Evolutionary conservation across 64 coral and sea anemone species (phyloP), one percentile per base, ranked within the genome.

Genomic region (Montipora capricornis): DNA sequence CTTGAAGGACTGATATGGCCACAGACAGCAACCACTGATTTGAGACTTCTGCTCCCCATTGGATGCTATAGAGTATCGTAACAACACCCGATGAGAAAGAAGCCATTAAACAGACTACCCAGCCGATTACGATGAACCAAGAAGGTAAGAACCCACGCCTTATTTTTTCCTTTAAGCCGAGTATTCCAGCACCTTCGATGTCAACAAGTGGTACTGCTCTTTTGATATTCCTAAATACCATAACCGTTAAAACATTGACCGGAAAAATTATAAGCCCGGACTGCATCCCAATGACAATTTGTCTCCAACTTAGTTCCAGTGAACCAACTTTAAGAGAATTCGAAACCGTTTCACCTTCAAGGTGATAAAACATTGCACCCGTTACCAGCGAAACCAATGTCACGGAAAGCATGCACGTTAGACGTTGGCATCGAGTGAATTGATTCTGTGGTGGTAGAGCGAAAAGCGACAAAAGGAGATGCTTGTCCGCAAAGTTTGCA

Each of bases 281-380:
- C 46, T 97, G 95, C 11, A 97, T 51, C n/a, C 95, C 95, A 44
- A 97, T 91, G 20, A 93, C 81, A 45, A 92, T 92, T 81, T 94
- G 87, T 8, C 69, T 84, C 22, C 91, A 87, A 13, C 78, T 94
- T 0, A 97, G 74, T 46, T 97, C 84, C 47, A 97, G 20, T 14
- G 95, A 92, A 15, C 95, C 95, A 64, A 97, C 45, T 13, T 90
- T 49, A 76, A 97, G 82, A 29, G 92, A 89, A 49, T 50, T 46
- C 12, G 87, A 70, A 5, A 37, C 76, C 24, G 49, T 20, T 44
- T 75, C n/a, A 7, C 77, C 69, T 47, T 90, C 78, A 48, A 89
- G 26, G 45, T 82, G 68, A 59, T 94, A 97, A 48, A 97, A 97
- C 92, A 97, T 89, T 6, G 95, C 95, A 48, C 89, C 94, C 3